phyloP scores from a whole-genome alignment of 2,113 vertebrate species.

The Okapia johnstoni region DNA sequence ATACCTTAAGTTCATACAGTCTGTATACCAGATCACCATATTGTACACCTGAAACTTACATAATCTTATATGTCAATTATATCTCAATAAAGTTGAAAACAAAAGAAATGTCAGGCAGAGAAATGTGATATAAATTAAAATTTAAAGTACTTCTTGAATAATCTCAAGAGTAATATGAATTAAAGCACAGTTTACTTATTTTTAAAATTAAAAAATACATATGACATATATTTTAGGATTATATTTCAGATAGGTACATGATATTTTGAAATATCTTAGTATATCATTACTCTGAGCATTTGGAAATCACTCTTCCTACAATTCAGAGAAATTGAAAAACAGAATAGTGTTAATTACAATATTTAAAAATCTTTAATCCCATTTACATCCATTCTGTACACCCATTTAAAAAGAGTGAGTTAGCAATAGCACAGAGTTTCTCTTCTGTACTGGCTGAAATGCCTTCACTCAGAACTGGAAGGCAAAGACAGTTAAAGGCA shows the following conservation, averaged over 20 bases:
- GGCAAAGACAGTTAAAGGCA: not conserved
- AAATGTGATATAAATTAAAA: not conserved
- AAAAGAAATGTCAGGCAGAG: not conserved
- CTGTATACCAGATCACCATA: not conserved
- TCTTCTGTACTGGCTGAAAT: not conserved
- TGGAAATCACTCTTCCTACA: not conserved
- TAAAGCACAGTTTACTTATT: not conserved
- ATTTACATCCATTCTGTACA: not conserved
- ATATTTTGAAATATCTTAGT: not conserved
- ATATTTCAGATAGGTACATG: not conserved
- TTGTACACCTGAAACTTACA: not conserved
- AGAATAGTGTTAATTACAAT: not conserved
- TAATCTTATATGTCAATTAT: not conserved
- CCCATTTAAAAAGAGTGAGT: not conserved
- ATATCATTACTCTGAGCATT: not conserved
- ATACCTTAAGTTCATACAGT: not conserved
- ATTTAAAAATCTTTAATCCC: not conserved
- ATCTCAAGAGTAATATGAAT: not conserved
- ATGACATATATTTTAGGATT: not conserved
- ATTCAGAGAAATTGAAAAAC: not conserved
- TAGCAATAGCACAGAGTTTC: not conserved
- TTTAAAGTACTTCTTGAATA: not conserved
- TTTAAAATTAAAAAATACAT: not conserved
- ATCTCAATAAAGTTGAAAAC: not conserved
- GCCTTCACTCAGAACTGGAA: not conserved